phyloP scores from a whole-genome alignment of 2,797 vertebrate species.

The Limosa lapponica region DNA sequence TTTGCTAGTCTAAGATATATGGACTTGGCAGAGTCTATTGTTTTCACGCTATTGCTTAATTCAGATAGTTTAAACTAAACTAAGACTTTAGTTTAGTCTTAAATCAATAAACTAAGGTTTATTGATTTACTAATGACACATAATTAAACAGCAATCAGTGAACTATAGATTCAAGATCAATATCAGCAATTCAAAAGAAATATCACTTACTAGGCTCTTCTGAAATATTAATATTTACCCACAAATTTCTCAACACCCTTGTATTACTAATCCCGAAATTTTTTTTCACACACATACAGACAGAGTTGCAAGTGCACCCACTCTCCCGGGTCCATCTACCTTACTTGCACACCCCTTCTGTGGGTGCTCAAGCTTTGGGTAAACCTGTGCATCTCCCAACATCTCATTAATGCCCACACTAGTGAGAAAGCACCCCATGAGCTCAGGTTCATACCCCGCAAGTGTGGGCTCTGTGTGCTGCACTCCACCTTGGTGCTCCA shows the following conservation, averaged over 20 bases:
- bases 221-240: background rate
- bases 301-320: background rate
- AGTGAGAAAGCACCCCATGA: background rate
- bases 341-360: background rate
- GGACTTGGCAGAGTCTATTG: background rate
- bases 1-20: background rate
- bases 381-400: background rate
- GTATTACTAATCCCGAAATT: background rate
- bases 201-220: background rate
- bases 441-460: background rate
- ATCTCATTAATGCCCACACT: accelerated
- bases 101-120: too few species aligned
- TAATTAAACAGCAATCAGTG: background rate
- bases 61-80: background rate
- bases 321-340: background rate
- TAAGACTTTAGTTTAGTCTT: too few species aligned
- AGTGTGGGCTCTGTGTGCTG: background rate
- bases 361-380: background rate
- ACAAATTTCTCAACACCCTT: background rate
- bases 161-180: background rate
- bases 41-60: background rate
- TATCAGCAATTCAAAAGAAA: background rate
- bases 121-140: background rate
- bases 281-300: background rate
- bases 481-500: background rate